Evolutionary conservation across 2,888 invertebrate species (phyloP), one percentile per base, ranked within the genome.

Genomic region (Salticus scenicus): DNA sequence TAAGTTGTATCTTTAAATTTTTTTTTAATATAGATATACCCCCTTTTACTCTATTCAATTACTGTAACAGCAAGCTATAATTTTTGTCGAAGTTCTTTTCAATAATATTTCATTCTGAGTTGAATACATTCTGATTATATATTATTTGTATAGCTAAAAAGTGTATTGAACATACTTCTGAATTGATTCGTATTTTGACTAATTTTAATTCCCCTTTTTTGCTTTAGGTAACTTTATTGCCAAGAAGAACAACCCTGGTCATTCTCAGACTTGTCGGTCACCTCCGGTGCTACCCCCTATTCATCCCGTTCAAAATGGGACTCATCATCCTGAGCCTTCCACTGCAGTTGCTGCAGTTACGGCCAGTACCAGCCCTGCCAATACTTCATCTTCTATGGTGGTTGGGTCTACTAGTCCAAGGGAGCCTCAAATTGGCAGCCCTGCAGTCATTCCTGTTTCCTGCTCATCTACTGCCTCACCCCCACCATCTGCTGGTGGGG

Each of bases 211-310:
- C 10, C 10, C 37, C 10, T 37, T 10, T 37, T 4, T 37, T 37
- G 4, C 4, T 7, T 7, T 51, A 85, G 84, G 75, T 74, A 79
- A 74, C 41, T 85, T 85, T 75, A 85, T 85, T 70, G 79, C 84
- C 41, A 85, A 85, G 84, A 85, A 85, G 77, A 85, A 85, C 70
- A 85, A 85, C 37, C 84, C 84, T 79, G 84, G 84, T 79, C 84
- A 85, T 70, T 85, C 84, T 51, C 84, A 85, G 42, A 85, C 37
- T 27, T 85, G 84, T n/a, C 73, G 84, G 28, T 85, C 84, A 17
- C 84, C 84, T 1, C 84, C 84, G 2, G 74, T 85, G 64, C 66
- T 85, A 30, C 84, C 84, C 37, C 84, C 84, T 42, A 85, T 85
- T 27, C 84, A 85, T 69, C 84, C 78, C 1, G 84, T 85, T n/a